Evolutionary conservation across 2,113 vertebrate species (phyloP).

Genomic region (Talpa occidentalis): DNA sequence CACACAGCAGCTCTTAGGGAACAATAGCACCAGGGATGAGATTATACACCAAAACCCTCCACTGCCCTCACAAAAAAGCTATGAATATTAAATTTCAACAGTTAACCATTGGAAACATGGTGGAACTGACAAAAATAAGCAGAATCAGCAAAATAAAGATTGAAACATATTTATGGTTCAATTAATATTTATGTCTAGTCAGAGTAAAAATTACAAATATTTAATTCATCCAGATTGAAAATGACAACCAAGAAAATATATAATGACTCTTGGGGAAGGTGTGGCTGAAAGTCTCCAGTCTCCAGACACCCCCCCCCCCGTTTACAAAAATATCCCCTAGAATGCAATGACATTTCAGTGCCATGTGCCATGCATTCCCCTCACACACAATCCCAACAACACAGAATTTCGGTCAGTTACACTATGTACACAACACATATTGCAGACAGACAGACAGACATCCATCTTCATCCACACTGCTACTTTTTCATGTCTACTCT

Average conservation of each 20-base stretch:
- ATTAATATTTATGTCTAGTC: slow-evolving; percentile 62
- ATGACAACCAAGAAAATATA: slow-evolving; percentile 46
- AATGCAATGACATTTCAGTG: neutral
- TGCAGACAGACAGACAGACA: neutral
- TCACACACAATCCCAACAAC: neutral
- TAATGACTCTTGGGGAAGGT: neutral
- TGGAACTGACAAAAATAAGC: slow-evolving; percentile 47
- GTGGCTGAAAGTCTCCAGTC: neutral
- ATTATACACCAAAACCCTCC: neutral
- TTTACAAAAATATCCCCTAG: neutral
- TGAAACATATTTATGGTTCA: slow-evolving; percentile 43
- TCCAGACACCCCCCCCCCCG: too few relatives aligned
- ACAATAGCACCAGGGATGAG: neutral
- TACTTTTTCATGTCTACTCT: neutral
- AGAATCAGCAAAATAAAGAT: slow-evolving; percentile 54
- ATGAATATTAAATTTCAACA: neutral
- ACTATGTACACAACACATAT: neutral
- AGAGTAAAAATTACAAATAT: slow-evolving; percentile 57
- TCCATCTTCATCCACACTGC: neutral
- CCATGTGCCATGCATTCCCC: neutral
- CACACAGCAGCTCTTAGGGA: neutral
- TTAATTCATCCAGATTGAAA: slow-evolving; percentile 49
- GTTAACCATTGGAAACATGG: neutral
- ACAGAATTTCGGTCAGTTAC: neutral
- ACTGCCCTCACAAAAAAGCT: neutral